phyloP scores from a whole-genome alignment of 2,797 vertebrate species.

The Cirrhinus molitorella region DNA sequence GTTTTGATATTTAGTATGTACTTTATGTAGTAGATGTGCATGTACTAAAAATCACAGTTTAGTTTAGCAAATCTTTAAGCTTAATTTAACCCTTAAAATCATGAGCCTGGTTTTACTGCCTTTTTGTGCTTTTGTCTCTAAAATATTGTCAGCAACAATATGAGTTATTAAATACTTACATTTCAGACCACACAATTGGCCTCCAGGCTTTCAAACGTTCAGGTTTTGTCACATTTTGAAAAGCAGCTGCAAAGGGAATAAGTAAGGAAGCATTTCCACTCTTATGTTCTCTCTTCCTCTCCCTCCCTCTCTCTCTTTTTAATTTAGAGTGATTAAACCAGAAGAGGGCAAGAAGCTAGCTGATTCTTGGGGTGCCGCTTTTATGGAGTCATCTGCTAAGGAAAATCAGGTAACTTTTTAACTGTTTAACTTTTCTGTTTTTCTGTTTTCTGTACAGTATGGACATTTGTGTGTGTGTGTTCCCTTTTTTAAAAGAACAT shows the following conservation, averaged over 20 bases:
- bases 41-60: neutral
- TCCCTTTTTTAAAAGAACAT: slow-evolving; percentile 21
- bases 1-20: neutral
- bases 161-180: neutral
- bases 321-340: slow-evolving; percentile 81
- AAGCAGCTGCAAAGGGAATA: neutral
- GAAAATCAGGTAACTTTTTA: slow-evolving; percentile 83
- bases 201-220: neutral
- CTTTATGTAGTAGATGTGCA: neutral
- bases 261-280: neutral
- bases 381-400: slow-evolving; percentile 89
- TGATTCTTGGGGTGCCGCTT: slow-evolving; percentile 86
- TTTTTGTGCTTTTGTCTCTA: neutral
- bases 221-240: neutral
- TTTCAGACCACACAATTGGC: neutral
- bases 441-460: neutral
- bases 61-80: neutral
- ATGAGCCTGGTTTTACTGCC: neutral
- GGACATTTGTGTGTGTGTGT: neutral
- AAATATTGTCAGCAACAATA: neutral
- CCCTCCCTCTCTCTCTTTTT: neutral
- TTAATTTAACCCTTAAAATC: neutral
- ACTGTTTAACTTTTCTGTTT: neutral
- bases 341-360: slow-evolving; percentile 89
- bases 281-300: neutral